phyloP scores from a whole-genome alignment of 2,113 vertebrate species.

The Oryzias woworae region DNA sequence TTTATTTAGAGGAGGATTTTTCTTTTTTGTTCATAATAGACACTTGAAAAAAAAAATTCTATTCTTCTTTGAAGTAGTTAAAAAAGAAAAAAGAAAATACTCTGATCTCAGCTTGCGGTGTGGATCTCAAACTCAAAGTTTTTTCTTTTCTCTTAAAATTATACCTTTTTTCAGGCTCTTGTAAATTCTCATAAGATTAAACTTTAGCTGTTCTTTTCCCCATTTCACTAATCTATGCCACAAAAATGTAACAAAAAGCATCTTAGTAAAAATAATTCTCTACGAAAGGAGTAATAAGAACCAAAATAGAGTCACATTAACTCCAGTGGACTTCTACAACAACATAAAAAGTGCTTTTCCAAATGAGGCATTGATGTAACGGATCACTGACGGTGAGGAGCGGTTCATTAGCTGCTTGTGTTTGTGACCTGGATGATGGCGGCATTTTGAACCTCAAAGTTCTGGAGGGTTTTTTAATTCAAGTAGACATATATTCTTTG shows the following conservation, averaged over 20 bases:
- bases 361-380: conserved; percentile 33
- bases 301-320: conserved; percentile 40
- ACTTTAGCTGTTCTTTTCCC: conserved; percentile 24
- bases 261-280: too few species aligned
- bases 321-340: conserved; percentile 26
- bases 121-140: too few species aligned
- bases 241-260: too few species aligned
- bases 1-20: too few species aligned
- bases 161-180: too few species aligned
- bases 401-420: conserved; percentile 16
- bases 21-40: too few species aligned
- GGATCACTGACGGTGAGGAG: conserved; percentile 20
- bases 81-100: too few species aligned
- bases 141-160: too few species aligned
- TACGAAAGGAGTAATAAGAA: conserved; percentile 19
- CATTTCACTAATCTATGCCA: background rate
- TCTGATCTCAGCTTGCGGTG: too few species aligned
- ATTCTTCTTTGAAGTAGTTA: too few species aligned
- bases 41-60: too few species aligned
- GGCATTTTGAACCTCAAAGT: conserved; percentile 9
- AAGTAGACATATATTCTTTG: background rate
- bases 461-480: background rate
- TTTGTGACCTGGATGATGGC: background rate
- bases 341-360: conserved; percentile 22
- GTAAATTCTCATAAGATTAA: too few species aligned